phyloP scores from a whole-genome alignment of 2,797 vertebrate species.

The Halcyon chelicuti region DNA sequence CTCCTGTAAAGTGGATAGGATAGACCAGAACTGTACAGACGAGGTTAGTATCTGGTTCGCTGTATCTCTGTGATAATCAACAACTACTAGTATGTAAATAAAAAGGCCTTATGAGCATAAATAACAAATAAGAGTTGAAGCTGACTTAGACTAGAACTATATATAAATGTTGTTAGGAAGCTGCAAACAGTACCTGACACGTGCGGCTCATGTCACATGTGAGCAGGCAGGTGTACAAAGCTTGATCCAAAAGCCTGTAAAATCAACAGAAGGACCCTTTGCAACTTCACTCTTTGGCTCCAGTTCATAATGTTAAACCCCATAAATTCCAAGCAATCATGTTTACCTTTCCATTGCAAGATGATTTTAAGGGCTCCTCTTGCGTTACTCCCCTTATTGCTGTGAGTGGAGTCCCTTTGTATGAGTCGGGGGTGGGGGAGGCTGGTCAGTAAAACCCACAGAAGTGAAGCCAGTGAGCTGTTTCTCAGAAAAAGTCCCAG shows the following conservation, averaged over 20 bases:
- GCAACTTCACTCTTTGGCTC: neutral
- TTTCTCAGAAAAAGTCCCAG: neutral
- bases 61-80: neutral
- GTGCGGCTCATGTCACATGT: fast-evolving
- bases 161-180: neutral
- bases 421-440: too few relatives aligned
- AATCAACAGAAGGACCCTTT: neutral
- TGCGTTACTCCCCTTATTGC: neutral
- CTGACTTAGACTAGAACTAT: neutral
- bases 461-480: neutral
- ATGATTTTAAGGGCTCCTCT: neutral
- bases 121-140: neutral
- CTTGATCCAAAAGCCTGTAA: neutral
- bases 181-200: neutral
- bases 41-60: neutral
- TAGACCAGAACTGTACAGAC: neutral
- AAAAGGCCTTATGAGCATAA: neutral
- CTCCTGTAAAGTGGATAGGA: neutral
- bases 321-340: neutral
- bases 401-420: neutral
- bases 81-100: neutral
- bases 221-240: neutral
- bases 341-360: neutral
- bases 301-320: neutral
- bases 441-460: neutral